Evolutionary conservation across 2,888 invertebrate species (phyloP).

Genomic region (Rosalia funebris): DNA sequence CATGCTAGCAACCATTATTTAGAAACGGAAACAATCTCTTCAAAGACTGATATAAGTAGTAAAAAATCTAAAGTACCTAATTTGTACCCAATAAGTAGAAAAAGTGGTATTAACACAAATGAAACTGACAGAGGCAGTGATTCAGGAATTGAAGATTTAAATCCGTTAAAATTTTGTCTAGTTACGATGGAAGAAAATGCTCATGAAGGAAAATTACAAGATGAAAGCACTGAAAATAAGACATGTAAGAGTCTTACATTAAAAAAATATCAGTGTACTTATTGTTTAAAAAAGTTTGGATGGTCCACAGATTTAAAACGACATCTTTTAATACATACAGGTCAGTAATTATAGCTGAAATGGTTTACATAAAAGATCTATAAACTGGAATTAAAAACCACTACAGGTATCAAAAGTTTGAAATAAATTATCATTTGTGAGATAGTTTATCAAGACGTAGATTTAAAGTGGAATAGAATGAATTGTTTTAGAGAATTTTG

Average conservation of each 20-base stretch:
- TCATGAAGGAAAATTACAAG: background rate
- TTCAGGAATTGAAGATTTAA: constrained; percentile 47
- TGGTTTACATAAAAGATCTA: too few relatives aligned
- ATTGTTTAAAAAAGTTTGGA: constrained; percentile 60
- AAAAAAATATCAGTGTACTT: constrained; percentile 58
- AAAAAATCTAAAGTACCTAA: constrained; percentile 44
- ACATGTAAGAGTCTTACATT: constrained; percentile 19
- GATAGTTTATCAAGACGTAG: too few relatives aligned
- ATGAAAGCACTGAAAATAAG: constrained; percentile 1
- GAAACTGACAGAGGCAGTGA: constrained; percentile 37
- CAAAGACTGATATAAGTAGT: constrained; percentile 1
- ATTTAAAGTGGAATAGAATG: too few relatives aligned
- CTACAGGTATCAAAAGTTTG: too few relatives aligned
- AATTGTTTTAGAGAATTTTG: too few relatives aligned
- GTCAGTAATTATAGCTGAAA: constrained; percentile 14
- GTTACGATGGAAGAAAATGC: constrained; percentile 52
- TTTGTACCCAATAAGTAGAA: constrained; percentile 48
- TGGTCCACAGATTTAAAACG: constrained; percentile 64
- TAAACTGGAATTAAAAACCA: too few relatives aligned
- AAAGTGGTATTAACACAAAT: constrained; percentile 25
- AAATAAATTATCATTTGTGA: too few relatives aligned
- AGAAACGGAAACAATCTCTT: constrained; percentile 1
- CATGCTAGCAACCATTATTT: constrained; percentile 49
- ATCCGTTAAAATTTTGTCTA: constrained; percentile 55
- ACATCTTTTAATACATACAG: constrained; percentile 62